Evolutionary conservation across 1,140 invertebrate genomes (phyloP).

Genomic region (Rhagoletis zephyria): DNA sequence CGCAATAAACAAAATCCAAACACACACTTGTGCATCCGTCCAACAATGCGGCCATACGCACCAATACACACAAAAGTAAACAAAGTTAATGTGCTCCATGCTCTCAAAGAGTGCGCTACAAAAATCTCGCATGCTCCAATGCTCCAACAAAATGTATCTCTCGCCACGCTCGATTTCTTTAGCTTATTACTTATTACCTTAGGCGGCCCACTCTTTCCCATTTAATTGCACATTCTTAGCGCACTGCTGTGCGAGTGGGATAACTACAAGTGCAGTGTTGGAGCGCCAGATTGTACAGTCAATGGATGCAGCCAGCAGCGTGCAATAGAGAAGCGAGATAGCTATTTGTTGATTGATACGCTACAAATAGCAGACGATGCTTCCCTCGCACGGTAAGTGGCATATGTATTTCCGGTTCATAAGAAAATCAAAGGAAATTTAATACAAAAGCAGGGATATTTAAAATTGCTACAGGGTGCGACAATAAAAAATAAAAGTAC

Average conservation of each 20-base stretch:
- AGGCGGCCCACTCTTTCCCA: not conserved
- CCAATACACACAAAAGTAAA: not conserved
- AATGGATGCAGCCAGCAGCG: no score
- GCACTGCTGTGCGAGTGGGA: not conserved
- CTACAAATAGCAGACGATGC: not conserved
- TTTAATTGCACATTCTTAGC: not conserved
- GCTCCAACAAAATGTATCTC: not conserved
- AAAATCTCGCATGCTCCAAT: not conserved
- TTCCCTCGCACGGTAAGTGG: not conserved
- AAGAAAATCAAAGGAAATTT: not conserved
- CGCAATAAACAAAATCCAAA: constrained; percentile 44
- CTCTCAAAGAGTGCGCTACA: not conserved
- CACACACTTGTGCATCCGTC: not conserved
- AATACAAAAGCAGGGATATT: not conserved
- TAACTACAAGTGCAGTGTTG: not conserved
- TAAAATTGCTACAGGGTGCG: not conserved
- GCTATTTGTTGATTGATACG: not conserved
- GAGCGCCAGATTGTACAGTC: not conserved
- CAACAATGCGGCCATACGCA: not conserved
- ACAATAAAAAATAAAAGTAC: no score
- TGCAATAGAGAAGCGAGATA: not conserved
- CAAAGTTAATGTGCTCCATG: not conserved
- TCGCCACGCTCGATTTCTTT: not conserved
- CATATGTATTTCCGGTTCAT: not conserved
- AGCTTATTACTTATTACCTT: not conserved